Conservation (phyloP, 2,888 invertebrate species). For the Acanthopleura granulata region DNA sequence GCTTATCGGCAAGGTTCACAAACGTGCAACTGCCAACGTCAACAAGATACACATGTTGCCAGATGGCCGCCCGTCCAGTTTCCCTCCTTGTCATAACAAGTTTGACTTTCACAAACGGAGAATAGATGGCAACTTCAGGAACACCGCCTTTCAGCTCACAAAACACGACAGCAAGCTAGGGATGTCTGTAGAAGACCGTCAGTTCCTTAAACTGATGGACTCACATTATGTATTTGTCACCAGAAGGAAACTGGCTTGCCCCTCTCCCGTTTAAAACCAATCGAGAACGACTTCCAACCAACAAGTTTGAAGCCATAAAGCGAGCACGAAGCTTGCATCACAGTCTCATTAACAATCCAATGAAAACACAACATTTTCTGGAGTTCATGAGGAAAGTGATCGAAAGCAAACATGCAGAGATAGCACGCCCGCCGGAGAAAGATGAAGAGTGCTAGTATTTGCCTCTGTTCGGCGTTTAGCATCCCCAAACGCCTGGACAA, state of each 20-base stretch:
- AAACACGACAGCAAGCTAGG: constrained; percentile 30
- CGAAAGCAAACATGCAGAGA: constrained; percentile 20
- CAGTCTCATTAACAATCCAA: constrained; percentile 27
- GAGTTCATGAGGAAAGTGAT: constrained; percentile 20
- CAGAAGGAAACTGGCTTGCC: constrained; percentile 31
- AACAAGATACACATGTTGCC: constrained; percentile 22
- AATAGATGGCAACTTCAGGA: background rate
- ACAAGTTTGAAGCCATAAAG: constrained; percentile 26
- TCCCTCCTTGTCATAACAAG: constrained; percentile 22
- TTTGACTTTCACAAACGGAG: constrained; percentile 23
- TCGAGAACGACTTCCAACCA: constrained; percentile 26
- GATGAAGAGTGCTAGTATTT: constrained; percentile 25
- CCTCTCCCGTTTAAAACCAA: constrained; percentile 33
- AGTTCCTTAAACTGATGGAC: constrained; percentile 30
- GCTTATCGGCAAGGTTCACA: too few species aligned
- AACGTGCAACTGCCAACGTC: too few species aligned
- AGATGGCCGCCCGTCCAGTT: constrained; percentile 21
- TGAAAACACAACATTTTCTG: constrained; percentile 29
- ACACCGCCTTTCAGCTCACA: constrained; percentile 24
- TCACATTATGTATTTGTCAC: constrained; percentile 20
- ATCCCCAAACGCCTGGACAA: constrained; percentile 26
- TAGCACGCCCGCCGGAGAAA: constrained; percentile 8
- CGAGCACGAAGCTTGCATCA: constrained; percentile 29
- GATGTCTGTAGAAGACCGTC: constrained; percentile 31
- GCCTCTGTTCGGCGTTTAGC: constrained; percentile 25